phyloP scores from a whole-genome alignment of 2,888 invertebrate genomes.

The Myopa testacea region DNA sequence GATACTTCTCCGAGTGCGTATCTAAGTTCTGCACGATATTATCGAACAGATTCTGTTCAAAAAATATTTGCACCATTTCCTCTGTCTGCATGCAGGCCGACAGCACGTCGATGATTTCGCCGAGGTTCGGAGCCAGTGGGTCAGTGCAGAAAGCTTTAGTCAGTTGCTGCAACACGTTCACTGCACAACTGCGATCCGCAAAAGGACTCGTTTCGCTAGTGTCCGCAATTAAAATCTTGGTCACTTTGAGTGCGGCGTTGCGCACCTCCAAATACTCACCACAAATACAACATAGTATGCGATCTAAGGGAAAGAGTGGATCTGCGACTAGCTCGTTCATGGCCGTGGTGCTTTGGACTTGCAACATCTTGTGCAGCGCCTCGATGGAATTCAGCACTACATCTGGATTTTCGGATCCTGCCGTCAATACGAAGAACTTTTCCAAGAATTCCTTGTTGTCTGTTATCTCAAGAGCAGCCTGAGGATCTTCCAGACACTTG shows the following conservation, averaged over 20 bases:
- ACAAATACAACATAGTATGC: too few species aligned
- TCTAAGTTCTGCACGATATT: constrained; percentile 51
- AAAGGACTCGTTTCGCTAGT: constrained; percentile 52
- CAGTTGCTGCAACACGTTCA: constrained; percentile 55
- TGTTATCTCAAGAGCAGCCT: constrained; percentile 49
- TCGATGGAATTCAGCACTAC: constrained; percentile 56
- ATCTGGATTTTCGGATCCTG: constrained; percentile 56
- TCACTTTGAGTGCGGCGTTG: constrained; percentile 53
- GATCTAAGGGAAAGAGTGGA: constrained; percentile 55
- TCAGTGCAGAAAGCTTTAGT: constrained; percentile 54
- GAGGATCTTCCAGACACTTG: constrained; percentile 58
- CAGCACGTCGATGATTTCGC: constrained; percentile 56
- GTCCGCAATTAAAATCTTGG: constrained; percentile 54
- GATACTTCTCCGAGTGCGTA: constrained; percentile 37
- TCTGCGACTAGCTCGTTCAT: constrained; percentile 50
- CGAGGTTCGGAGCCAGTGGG: constrained; percentile 47
- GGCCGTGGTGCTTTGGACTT: constrained; percentile 50
- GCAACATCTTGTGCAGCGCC: constrained; percentile 55
- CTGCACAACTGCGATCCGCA: constrained; percentile 47
- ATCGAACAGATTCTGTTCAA: constrained; percentile 60
- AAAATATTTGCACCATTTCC: constrained; percentile 57
- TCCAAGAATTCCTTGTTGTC: constrained; percentile 51
- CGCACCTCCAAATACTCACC: constrained; percentile 57
- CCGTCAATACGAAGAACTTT: constrained; percentile 53
- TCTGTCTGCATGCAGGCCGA: constrained; percentile 57